Conservation (phyloP, 37 sponge, comb jelly and placozoan genomes). For the Cliona cf. orientalis region DNA sequence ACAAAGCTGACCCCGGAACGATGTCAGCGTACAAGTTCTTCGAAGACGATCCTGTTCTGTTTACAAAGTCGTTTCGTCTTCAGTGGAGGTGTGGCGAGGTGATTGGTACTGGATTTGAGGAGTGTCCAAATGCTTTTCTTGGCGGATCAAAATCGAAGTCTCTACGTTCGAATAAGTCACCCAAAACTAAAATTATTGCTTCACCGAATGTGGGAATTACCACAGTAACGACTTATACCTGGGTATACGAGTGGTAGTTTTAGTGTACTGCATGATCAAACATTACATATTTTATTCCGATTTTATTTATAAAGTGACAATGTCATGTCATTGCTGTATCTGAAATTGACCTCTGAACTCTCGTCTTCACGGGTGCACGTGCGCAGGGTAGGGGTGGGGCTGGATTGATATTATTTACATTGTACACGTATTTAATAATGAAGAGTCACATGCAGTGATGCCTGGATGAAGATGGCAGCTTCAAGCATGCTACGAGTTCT, state of each 20-base stretch:
- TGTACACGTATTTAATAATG: too few species aligned
- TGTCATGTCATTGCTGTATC: not conserved
- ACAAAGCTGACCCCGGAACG: slow-evolving; percentile 16
- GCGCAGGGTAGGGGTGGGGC: too few species aligned
- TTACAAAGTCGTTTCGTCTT: slow-evolving; percentile 68
- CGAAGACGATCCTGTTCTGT: slow-evolving; percentile 82
- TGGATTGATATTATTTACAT: too few species aligned
- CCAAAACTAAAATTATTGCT: not conserved
- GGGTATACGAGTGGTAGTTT: slow-evolving; percentile 80
- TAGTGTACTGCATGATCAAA: too few species aligned
- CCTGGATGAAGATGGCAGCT: too few species aligned
- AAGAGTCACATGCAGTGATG: not conserved
- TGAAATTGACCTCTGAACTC: not conserved
- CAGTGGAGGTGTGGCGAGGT: slow-evolving; percentile 82
- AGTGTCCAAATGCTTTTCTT: slow-evolving; percentile 71
- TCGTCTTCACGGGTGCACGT: too few species aligned
- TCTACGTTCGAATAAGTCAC: not conserved
- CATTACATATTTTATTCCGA: too few species aligned
- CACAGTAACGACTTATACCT: slow-evolving; percentile 67
- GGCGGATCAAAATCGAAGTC: not conserved
- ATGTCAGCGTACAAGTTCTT: slow-evolving; percentile 88
- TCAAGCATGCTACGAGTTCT: too few species aligned
- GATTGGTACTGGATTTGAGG: slow-evolving; percentile 6
- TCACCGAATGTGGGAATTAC: slow-evolving; percentile 27
- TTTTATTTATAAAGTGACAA: too few species aligned